phyloP scores from a whole-genome alignment of 2,113 vertebrate species.

The Peucedramus taeniatus region DNA sequence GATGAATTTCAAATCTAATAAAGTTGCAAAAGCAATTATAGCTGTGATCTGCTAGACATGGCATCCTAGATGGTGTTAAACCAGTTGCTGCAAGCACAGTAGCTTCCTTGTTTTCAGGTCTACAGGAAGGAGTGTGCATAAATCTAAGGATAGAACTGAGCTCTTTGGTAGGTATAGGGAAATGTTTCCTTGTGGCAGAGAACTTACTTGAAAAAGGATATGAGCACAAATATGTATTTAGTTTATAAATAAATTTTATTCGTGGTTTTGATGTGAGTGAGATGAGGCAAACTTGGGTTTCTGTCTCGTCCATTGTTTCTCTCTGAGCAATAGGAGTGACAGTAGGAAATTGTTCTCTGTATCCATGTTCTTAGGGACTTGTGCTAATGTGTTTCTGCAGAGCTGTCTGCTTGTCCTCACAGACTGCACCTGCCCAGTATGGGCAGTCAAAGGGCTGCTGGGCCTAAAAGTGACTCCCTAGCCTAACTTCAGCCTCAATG shows the following conservation, averaged over 20 bases:
- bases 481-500: not conserved
- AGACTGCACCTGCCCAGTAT: accelerated
- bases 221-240: not conserved
- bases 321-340: not conserved
- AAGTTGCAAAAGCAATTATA: not conserved
- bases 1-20: not conserved
- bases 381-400: not conserved
- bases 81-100: not conserved
- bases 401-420: not conserved
- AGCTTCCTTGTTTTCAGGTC: not conserved
- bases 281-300: not conserved
- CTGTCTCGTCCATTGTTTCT: not conserved
- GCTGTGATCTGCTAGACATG: not conserved
- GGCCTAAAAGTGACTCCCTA: not conserved
- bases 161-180: not conserved
- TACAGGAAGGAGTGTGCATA: not conserved
- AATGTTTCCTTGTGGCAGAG: not conserved
- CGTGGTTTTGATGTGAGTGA: not conserved
- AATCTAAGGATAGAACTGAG: not conserved
- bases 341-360: not conserved
- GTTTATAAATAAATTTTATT: not conserved
- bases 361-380: not conserved
- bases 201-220: not conserved
- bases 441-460: not conserved
- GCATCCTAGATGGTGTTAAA: not conserved